A percentile compares a stretch with the other conserved stretches of the same genome.
These are phyloP conservation scores for Heliocidaris erythrogramma DNA, from an alignment of 35 echinoderm and acorn worm genomes.

Conservation along the genomic window DNA sequence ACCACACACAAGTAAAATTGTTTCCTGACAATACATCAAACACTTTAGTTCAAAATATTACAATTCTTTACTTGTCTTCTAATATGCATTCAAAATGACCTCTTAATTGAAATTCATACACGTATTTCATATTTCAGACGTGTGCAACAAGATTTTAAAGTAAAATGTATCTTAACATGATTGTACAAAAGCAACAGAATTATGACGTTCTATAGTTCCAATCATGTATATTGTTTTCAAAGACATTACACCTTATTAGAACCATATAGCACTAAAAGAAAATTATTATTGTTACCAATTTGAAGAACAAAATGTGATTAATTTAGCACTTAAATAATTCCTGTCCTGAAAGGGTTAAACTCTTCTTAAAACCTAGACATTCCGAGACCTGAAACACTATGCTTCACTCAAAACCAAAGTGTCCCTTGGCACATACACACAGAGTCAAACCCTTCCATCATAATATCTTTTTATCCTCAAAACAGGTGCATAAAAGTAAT, in stretches of 20 bases:
- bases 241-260: no score
- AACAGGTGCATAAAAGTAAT: neutral
- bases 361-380: neutral
- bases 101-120: neutral
- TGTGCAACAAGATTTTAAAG: no score
- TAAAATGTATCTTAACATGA: no score
- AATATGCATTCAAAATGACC: neutral
- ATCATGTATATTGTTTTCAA: neutral
- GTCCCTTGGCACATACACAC: neutral
- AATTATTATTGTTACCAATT: no score
- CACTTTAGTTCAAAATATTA: no score
- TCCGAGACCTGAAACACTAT: neutral
- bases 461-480: constrained; percentile 3
- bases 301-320: no score
- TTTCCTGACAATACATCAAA: no score
- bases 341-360: no score
- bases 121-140: neutral
- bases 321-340: no score
- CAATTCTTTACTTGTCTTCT: neutral
- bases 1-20: no score
- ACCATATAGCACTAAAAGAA: no score
- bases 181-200: no score
- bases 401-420: neutral
- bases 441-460: neutral
- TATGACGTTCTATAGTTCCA: neutral